phyloP scores from a whole-genome alignment of 1,140 invertebrate species.

The Trichogramma pretiosum region DNA sequence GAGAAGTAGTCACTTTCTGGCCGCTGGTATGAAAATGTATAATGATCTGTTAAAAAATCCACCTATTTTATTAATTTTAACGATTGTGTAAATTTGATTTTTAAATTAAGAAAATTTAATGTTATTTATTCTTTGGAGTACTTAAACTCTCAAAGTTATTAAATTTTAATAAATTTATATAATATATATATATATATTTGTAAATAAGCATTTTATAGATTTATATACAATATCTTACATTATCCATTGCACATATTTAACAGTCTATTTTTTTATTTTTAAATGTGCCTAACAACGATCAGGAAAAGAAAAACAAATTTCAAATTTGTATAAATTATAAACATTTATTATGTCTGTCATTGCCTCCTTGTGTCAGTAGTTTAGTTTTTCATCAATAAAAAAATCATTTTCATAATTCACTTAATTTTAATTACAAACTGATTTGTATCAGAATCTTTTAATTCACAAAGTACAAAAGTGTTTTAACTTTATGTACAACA shows the following conservation, averaged over 20 bases:
- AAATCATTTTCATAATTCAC: slow-evolving; percentile 19
- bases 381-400: slow-evolving; percentile 31
- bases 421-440: slow-evolving; percentile 19
- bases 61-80: slow-evolving; percentile 15
- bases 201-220: slow-evolving; percentile 8
- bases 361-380: slow-evolving; percentile 29
- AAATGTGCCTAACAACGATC: slow-evolving; percentile 7
- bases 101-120: slow-evolving; percentile 1
- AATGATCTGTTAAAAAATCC: slow-evolving; percentile 9
- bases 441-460: slow-evolving; percentile 30
- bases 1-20: no score
- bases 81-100: slow-evolving; percentile 14
- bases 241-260: slow-evolving; percentile 9
- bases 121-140: slow-evolving; percentile 16
- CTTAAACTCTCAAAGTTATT: slow-evolving; percentile 15
- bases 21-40: no score
- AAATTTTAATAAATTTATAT: slow-evolving; percentile 13
- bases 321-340: slow-evolving; percentile 34
- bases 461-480: slow-evolving; percentile 36
- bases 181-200: slow-evolving; percentile 13
- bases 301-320: slow-evolving; percentile 26
- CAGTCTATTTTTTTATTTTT: slow-evolving; percentile 16
- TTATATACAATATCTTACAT: no score
- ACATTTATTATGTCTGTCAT: slow-evolving; percentile 21
- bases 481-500: slow-evolving; percentile 38